phyloP scores from a whole-genome alignment of 92 coral and sea anemone genomes.

The Pocillopora meandrina region DNA sequence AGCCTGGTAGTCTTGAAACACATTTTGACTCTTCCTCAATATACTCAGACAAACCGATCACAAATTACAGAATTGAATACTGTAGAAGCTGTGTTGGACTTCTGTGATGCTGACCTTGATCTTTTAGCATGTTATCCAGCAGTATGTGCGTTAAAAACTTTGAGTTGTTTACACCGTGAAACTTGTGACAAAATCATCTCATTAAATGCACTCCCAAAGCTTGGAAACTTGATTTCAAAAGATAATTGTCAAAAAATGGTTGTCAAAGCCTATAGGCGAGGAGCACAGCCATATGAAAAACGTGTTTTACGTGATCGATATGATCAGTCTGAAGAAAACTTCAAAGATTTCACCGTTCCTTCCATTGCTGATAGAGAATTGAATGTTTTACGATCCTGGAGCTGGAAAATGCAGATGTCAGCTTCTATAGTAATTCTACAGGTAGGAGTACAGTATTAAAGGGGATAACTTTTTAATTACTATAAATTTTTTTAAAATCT shows the following conservation, averaged over 20 bases:
- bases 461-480: too few species aligned
- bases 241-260: constrained; percentile 79
- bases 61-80: constrained; percentile 57
- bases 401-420: constrained; percentile 68
- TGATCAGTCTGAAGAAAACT: constrained; percentile 46
- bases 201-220: constrained; percentile 73
- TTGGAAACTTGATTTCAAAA: constrained; percentile 68
- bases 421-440: constrained; percentile 59
- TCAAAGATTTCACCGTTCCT: constrained; percentile 41
- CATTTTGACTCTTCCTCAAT: constrained; percentile 53
- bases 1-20: constrained; percentile 66
- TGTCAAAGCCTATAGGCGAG: constrained; percentile 64
- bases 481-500: too few species aligned
- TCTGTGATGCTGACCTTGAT: constrained; percentile 64
- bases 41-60: constrained; percentile 44
- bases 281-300: constrained; percentile 57
- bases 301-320: constrained; percentile 50
- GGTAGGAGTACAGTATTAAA: constrained; percentile 32
- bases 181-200: constrained; percentile 73
- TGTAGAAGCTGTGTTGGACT: constrained; percentile 74
- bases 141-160: constrained; percentile 51
- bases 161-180: constrained; percentile 59
- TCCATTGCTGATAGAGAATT: constrained; percentile 44
- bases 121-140: constrained; percentile 71
- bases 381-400: constrained; percentile 70